Percentiles rank a stretch among this genome's conserved stretches.
Evolutionary conservation across 1,140 invertebrate genomes (phyloP).

Genomic region (Tetramorium simillimum): DNA sequence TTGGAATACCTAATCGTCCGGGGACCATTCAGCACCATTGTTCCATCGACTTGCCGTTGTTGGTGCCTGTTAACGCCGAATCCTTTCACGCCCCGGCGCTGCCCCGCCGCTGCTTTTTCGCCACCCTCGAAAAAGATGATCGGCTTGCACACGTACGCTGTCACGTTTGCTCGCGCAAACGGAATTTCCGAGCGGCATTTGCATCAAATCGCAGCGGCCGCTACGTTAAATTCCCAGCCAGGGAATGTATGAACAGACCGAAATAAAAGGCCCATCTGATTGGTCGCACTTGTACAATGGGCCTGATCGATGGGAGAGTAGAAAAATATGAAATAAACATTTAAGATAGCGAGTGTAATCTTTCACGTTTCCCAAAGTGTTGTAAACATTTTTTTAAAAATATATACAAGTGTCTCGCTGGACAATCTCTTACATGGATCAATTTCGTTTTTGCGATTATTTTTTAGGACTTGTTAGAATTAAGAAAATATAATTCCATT

Average conservation of each 20-base stretch:
- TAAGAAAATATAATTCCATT: neutral
- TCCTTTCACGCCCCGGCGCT: constrained; percentile 73
- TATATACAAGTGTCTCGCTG: neutral
- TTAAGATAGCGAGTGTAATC: neutral
- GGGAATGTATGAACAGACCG: constrained; percentile 52
- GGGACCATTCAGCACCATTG: constrained; percentile 75
- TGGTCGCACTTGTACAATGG: constrained; percentile 43
- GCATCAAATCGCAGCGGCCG: constrained; percentile 49
- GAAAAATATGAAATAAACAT: constrained; percentile 51
- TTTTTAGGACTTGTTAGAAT: neutral
- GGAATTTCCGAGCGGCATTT: constrained; percentile 57
- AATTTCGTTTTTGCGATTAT: neutral
- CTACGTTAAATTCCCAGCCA: constrained; percentile 49
- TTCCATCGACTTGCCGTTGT: constrained; percentile 70
- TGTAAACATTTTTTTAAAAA: neutral
- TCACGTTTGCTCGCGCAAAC: constrained; percentile 56
- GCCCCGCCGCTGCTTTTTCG: constrained; percentile 43
- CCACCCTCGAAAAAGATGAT: constrained; percentile 69
- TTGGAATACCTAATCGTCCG: constrained; percentile 85
- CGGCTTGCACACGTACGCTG: constrained; percentile 61
- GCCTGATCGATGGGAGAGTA: constrained; percentile 25
- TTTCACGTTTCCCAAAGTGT: neutral
- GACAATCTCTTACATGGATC: neutral
- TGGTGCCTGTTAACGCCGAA: constrained; percentile 75
- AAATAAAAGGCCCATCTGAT: constrained; percentile 54